Evolutionary conservation across 92 coral and sea anemone species (phyloP), one percentile per base, ranked within the genome.

Genomic region (Parazoanthus darwini): DNA sequence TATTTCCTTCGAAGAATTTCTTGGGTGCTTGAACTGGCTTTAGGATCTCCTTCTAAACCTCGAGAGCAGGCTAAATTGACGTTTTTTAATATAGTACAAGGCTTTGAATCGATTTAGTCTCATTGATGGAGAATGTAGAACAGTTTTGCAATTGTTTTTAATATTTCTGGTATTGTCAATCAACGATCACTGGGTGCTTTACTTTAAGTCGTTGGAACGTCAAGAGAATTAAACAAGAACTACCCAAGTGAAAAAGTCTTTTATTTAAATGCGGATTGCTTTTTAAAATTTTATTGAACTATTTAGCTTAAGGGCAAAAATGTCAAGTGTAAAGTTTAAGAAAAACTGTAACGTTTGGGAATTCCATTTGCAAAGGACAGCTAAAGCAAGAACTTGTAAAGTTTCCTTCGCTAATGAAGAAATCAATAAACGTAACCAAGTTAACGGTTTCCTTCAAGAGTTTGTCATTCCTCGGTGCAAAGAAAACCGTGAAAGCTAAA

Each of bases 1-100:
- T 72, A 91, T 96, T 78, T 96, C 98, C 23, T 96, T 96, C 89
- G 89, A 92, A 14, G 98, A 96, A 83, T 95, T 96, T 78, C 89
- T 96, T 77, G 90, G 89, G 58, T 96, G 92, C 92, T 90, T 95
- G 65, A 94, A 93, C 75, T 91, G 90, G 90, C 59, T 89, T 54
- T 84, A 48, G 18, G 58, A 26, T 70, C 38, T 58, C 35, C 5
- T 65, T 20, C 10, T n/a, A 39, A 58, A 14, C n/a, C n/a, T n/a
- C 48, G 43, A 46, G 65, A 51, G 46, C 80, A 70, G 26, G 78
- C 22, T 71, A 66, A 68, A 84, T 26, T 46, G 1, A 50, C 74
- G 33, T 15, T 56, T 70, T 48, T 71, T 43, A 46, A 71, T 79
- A n/a, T 9, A 39, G 42, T 25, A 70, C 63, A 68, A 68, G 67